Base-by-base conservation (phyloP, 2,888 invertebrate species). In the Machimus atricapillus region DNA sequence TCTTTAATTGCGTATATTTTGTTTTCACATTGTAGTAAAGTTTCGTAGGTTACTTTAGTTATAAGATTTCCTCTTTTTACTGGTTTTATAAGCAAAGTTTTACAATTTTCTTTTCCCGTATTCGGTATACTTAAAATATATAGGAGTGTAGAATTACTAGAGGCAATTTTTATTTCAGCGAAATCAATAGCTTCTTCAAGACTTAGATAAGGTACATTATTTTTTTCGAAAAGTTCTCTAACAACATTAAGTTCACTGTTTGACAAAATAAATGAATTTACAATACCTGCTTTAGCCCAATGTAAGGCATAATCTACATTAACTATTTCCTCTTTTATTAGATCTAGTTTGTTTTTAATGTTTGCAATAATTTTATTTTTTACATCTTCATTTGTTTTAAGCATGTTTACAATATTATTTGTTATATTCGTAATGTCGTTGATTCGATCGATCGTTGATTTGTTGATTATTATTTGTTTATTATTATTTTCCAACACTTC, bases 391-490 rank as follows among this genome's bases (percentile, higher is more conserved):
- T 27, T 52, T 16, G 12, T 27, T 31, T 56, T 81, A 1, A 27
- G 6, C 43, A 43, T 31, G 4, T 52, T 52, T 46, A 81, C 23
- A 81, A 81, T 81, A 23, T 52, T 52, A 27, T 81, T 46, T 81
- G 52, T 81, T 19, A 52, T 56, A 52, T 81, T 81, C 9, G 52
- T 81, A 23, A 81, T 81, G 4, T 52, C 14, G 19, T 81, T 81
- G 19, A 81, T 81, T 74, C 46, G n/a, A 31, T 81, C 81, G 46
- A 81, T 81, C 43, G n/a, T 23, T 7, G 81, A 81, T 52, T 81
- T 81, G n/a, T 81, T 81, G 14, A 81, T 81, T 81, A 81, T 52
- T 58, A 78, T n/a, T 40, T 86, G 77, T 19, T 58, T 56, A 37
- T 86, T 86, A n/a, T 86, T 77, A 31, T 86, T 86, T 74, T 12